These are phyloP conservation scores for Acanthoscelides obtectus DNA, from an alignment of 2,888 invertebrate genomes.

Conservation along the genomic window DNA sequence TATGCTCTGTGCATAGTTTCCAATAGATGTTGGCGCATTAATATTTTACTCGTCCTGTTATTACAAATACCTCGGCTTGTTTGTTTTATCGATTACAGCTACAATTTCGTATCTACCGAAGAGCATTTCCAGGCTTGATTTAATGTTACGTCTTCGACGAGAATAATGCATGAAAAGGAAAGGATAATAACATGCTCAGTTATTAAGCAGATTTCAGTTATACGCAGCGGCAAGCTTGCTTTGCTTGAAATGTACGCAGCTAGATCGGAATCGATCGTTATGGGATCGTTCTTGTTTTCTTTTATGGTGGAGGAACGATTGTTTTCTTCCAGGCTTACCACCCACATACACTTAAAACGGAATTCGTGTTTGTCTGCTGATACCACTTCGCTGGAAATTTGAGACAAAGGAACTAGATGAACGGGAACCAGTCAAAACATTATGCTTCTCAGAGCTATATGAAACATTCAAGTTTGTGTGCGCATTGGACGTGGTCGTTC, in stretches of 20 bases:
- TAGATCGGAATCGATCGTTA: neutral
- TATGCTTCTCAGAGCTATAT: too few species aligned
- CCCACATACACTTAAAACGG: neutral
- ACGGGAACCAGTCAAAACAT: neutral
- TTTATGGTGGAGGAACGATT: neutral
- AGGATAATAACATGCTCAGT: conserved; percentile 24
- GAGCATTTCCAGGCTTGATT: conserved; percentile 22
- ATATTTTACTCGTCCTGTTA: conserved; percentile 16
- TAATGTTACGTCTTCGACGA: conserved; percentile 19
- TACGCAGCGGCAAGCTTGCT: neutral
- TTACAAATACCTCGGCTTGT: conserved; percentile 13
- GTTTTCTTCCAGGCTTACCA: neutral
- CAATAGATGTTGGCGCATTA: conserved; percentile 15
- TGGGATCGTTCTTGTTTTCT: neutral
- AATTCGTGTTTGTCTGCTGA: neutral
- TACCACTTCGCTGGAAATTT: neutral
- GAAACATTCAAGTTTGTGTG: too few species aligned
- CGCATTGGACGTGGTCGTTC: too few species aligned
- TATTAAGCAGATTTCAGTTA: conserved; percentile 19
- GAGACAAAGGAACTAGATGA: neutral
- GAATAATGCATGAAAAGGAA: conserved; percentile 21
- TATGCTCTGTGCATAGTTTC: conserved; percentile 4
- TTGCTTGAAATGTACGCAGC: neutral
- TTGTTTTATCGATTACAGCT: conserved; percentile 22
- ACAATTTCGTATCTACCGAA: conserved; percentile 19